Evolutionary conservation across 2,797 vertebrate genomes (phyloP).

Genomic region (Salarias fasciatus): DNA sequence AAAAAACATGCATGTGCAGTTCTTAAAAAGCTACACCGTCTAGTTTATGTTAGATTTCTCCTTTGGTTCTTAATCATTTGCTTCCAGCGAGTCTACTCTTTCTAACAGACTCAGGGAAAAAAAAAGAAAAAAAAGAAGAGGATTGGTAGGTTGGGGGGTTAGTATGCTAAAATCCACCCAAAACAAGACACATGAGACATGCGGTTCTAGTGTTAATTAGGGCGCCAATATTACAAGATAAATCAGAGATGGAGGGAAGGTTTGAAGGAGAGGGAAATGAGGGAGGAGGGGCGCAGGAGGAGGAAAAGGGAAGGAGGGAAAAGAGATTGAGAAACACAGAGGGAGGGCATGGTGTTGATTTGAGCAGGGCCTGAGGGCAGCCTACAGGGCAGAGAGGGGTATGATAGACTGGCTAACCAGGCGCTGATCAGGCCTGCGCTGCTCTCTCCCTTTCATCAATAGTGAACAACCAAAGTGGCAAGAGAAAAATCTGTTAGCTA

Average conservation of each 20-base stretch:
- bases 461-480: conserved; percentile 61
- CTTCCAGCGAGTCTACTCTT: conserved; percentile 66
- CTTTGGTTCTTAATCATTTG: conserved; percentile 73
- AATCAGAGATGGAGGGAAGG: conserved; percentile 76
- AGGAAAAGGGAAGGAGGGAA: conserved; percentile 32
- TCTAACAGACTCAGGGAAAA: conserved; percentile 50
- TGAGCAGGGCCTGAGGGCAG: conserved; percentile 76
- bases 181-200: conserved; percentile 79
- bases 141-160: conserved; percentile 59
- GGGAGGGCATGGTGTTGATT: conserved; percentile 68
- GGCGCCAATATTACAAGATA: conserved; percentile 79
- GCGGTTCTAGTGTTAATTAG: conserved; percentile 78
- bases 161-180: conserved; percentile 72
- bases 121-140: conserved; percentile 39
- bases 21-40: conserved; percentile 60
- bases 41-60: conserved; percentile 55
- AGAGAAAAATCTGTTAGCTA: conserved; percentile 48
- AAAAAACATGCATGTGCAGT: conserved; percentile 38
- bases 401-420: conserved; percentile 77
- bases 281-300: conserved; percentile 49
- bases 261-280: conserved; percentile 57
- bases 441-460: conserved; percentile 66
- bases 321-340: conserved; percentile 51
- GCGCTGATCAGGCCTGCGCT: conserved; percentile 65
- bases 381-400: conserved; percentile 72